Base-by-base conservation (phyloP, 2,888 invertebrate species). In the Acanthosepion esculentum region DNA sequence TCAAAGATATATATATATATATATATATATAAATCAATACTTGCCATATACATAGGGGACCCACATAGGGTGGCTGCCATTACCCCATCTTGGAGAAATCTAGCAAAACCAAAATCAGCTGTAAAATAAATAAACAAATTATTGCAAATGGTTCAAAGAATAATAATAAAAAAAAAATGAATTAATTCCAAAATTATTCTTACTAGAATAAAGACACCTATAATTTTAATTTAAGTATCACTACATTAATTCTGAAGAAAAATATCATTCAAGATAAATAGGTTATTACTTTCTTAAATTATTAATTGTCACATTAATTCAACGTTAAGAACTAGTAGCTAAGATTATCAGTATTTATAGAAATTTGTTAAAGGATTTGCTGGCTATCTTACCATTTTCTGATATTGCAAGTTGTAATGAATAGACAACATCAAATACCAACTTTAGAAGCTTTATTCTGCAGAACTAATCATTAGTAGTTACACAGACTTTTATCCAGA, bases 11-110 rank as follows among this genome's bases (percentile, higher is more conserved):
- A 91, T 10, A 41, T 41, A 91, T 29, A 91, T 33, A 91, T 7
- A 91, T 10, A 41, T 41, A 91, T 29, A 91, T n/a, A 91, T n/a
- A n/a, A 8, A 91, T 20, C n/a, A 29, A 26, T 94, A 95, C 97
- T 98, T 98, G 99, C 99, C 99, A 99, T 99, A 97, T 99, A 99
- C 99, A 99, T 99, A 29, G 99, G 99, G 94, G 99, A 99, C 94
- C 99, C 99, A 98, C 99, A 99, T 92, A 99, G 98, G 64, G 99
- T 99, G 95, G 99, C 99, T 94, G 99, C 99, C 99, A 99, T 99
- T 94, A 99, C 99, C 95, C 99, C 99, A 97, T 99, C 99, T 98
- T 99, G 99, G 94, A 99, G 98, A 98, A 99, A 99, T 97, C 99
- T 98, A 94, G 99, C 99, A 98, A 99, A 99, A 94, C 99, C 99